Evolutionary conservation across 2,888 invertebrate genomes (phyloP).

Genomic region (Penaeus monodon): DNA sequence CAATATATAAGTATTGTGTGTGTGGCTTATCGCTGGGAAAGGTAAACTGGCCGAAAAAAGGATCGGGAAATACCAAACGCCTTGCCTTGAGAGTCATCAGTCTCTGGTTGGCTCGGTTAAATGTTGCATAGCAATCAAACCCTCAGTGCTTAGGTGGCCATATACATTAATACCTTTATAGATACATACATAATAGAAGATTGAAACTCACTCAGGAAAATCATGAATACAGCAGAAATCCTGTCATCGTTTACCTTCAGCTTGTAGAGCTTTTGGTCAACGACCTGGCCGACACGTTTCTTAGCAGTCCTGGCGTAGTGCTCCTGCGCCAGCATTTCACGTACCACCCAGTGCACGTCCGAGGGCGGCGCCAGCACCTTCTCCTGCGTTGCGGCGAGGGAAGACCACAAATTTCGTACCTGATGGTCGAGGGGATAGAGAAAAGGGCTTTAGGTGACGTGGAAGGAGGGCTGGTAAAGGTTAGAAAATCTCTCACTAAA

Average conservation of each 20-base stretch:
- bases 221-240: too few relatives aligned
- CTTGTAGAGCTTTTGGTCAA: constrained; percentile 55
- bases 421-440: neutral
- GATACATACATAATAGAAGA: too few relatives aligned
- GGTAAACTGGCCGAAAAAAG: too few relatives aligned
- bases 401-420: constrained; percentile 62
- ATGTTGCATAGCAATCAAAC: too few relatives aligned
- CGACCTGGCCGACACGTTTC: constrained; percentile 47
- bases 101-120: too few relatives aligned
- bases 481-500: neutral
- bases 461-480: neutral
- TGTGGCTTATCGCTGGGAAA: too few relatives aligned
- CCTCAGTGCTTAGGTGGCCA: too few relatives aligned
- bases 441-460: neutral
- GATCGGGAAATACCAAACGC: too few relatives aligned
- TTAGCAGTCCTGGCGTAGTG: constrained; percentile 56
- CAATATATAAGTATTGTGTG: too few relatives aligned
- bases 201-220: too few relatives aligned
- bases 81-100: too few relatives aligned
- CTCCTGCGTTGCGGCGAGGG: constrained; percentile 59
- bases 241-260: constrained; percentile 31
- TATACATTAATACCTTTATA: too few relatives aligned
- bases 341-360: constrained; percentile 62
- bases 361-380: constrained; percentile 58
- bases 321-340: constrained; percentile 62